Percentiles rank a stretch among this genome's conserved stretches.
phyloP scores from a whole-genome alignment of 2,797 vertebrate species.

The Loris lydekkerianus region DNA sequence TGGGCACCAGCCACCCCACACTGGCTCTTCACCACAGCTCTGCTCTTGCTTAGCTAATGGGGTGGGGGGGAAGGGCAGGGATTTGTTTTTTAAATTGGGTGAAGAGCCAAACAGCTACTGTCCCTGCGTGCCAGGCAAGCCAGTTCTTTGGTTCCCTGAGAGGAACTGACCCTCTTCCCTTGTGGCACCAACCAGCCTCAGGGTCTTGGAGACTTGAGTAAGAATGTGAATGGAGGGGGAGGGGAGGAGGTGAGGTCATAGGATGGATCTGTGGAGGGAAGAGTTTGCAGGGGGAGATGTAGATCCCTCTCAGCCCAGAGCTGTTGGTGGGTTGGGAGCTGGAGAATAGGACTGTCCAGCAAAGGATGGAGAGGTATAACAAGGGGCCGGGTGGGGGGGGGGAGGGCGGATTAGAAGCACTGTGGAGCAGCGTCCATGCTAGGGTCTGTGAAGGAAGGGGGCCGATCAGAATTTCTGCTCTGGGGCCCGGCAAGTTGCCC shows the following conservation, averaged over 20 bases:
- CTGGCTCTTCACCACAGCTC: conserved; percentile 81
- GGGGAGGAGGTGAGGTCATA: conserved; percentile 71
- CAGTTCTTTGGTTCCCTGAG: conserved; percentile 73
- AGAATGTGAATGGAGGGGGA: conserved; percentile 67
- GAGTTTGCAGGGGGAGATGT: conserved; percentile 56
- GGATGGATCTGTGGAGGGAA: conserved; percentile 68
- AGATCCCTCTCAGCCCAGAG: conserved; percentile 48
- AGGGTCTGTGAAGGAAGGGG: neutral
- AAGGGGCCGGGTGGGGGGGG: neutral
- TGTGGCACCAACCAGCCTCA: conserved; percentile 71
- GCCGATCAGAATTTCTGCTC: conserved; percentile 26
- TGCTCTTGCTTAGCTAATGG: conserved; percentile 75
- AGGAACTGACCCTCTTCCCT: conserved; percentile 69
- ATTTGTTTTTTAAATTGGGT: conserved; percentile 80
- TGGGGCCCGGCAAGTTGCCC: conserved; percentile 1
- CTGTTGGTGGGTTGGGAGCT: conserved; percentile 37
- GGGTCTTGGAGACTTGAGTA: conserved; percentile 68
- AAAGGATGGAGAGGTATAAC: conserved; percentile 31
- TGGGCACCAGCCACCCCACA: conserved; percentile 82
- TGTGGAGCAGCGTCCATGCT: neutral
- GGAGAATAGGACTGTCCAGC: conserved; percentile 50
- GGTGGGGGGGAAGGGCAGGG: conserved; percentile 82
- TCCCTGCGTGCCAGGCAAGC: conserved; percentile 82
- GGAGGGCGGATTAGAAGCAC: conserved; percentile 51
- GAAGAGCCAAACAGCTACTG: conserved; percentile 87